Base-by-base conservation (phyloP, 2,888 invertebrate genomes). In the Dinocampus coccinellae region DNA sequence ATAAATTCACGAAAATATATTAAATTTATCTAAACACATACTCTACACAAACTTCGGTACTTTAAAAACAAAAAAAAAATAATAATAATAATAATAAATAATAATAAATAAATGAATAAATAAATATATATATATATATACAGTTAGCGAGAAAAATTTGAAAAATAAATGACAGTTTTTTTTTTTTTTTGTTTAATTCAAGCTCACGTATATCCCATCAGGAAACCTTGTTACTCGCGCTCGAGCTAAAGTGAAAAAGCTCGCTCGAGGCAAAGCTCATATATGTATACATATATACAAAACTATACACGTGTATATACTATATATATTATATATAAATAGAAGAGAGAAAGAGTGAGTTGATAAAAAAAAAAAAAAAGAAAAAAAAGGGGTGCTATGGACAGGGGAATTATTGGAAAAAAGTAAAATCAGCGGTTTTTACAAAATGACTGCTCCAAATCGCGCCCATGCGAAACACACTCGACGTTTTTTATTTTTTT, bases 351-450 rank as follows among this genome's bases (percentile, higher is more conserved):
- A 7, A 26, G 62, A 57, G 57, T 1, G 47, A 16, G 4, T 47
- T 47, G 47, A 9, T n/a, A n/a, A n/a, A n/a, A n/a, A n/a, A n/a
- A n/a, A n/a, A n/a, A n/a, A n/a, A n/a, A n/a, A n/a, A n/a, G n/a
- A n/a, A n/a, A n/a, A n/a, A n/a, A n/a, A 20, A 16, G 16, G 47
- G 16, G 47, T 9, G 16, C 47, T n/a, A 47, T 47, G 66, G 69
- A 22, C 47, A 39, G 36, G 68, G 55, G 33, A 70, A 70, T 73
- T 73, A 73, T 73, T 67, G 73, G 73, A 73, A 73, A 73, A 73
- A 73, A 57, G 73, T 73, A 70, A 73, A 73, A 73, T 73, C 73
- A 73, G 69, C 73, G 73, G 73, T 73, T 73, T 73, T 70, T 70
- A 70, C 70, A 65, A 73, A 73, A 73, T 71, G 71, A 71, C 55